Evolutionary conservation across 2,113 vertebrate genomes (phyloP), one percentile per base, ranked within the genome.

Genomic region (Oreochromis aureus): DNA sequence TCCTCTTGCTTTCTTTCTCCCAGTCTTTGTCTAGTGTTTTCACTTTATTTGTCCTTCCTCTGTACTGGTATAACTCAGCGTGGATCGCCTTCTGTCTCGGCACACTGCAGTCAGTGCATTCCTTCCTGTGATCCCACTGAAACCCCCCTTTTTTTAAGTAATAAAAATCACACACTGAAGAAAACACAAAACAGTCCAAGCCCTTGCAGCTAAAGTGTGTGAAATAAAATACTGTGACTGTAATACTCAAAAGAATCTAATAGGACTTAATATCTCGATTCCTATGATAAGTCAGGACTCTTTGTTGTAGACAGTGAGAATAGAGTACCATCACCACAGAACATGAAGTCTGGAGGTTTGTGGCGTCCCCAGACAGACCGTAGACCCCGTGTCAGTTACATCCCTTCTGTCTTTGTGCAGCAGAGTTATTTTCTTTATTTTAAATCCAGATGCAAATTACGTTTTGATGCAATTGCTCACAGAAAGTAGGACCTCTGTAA

Each of bases 201-300:
- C 46, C 0, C 18, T 78, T 32, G 46, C 46, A 78, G 27, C 18
- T 53, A 1, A 0, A 0, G 46, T 32, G 10, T 53, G 18, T 51
- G 46, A 78, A 78, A 53, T 53, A 53, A 78, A 51, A 53, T 2
- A 78, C 0, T 53, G 27, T 34, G 73, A 53, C 27, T 32, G 44
- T 27, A 48, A 76, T 19, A 53, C 10, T 78, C 27, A n/a, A 53
- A 53, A 5, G 46, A 53, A 51, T 78, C 46, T n/a, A 53, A 34
- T n/a, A 34, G 73, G 18, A 51, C 46, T 78, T 53, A 78, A 51
- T 34, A n/a, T 78, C 27, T 78, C 2, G 0, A n/a, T 78, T 51
- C 10, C 18, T 1, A 19, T n/a, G 15, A 11, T 51, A 51, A 32
- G 6, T 34, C 27, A 51, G 27, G 10, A 53, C 27, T 78, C 46